Percentiles rank a stretch among this genome's conserved stretches.
These are phyloP conservation scores for Archocentrus centrarchus DNA, from an alignment of 2,113 vertebrate species.

Conservation along the genomic window DNA sequence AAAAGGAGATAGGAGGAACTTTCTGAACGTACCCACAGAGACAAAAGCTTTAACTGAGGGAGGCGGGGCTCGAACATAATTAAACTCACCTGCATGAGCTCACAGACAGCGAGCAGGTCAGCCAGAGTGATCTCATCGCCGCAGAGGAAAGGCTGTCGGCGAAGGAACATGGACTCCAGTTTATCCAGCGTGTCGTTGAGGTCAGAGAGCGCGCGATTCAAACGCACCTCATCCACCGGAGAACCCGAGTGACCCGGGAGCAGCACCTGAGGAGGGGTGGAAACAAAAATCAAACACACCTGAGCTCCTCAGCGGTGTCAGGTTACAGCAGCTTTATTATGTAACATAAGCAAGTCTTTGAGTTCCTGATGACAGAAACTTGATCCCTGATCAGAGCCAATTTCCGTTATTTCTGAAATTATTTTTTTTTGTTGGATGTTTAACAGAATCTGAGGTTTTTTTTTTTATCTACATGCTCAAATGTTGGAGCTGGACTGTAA, in stretches of 20 bases:
- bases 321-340: not conserved
- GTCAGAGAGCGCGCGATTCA: slow-evolving; percentile 65
- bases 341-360: no score
- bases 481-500: no score
- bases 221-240: slow-evolving; percentile 39
- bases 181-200: slow-evolving; percentile 71
- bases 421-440: no score
- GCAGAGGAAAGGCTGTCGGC: slow-evolving; percentile 78
- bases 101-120: slow-evolving; percentile 80
- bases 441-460: no score
- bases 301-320: not conserved
- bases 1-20: not conserved
- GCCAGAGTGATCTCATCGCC: slow-evolving; percentile 81
- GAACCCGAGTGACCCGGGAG: slow-evolving; percentile 50
- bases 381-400: no score
- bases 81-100: slow-evolving; percentile 81
- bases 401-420: no score
- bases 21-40: not conserved
- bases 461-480: no score
- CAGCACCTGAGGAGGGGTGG: slow-evolving; percentile 68
- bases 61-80: not conserved
- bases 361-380: not conserved
- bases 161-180: slow-evolving; percentile 80
- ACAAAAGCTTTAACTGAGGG: not conserved
- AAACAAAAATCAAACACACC: not conserved